A percentile compares a stretch with the other conserved stretches of the same genome.
These are phyloP conservation scores for Chymomyza fuscimana DNA, from an alignment of 2,888 invertebrate species.

Conservation along the genomic window DNA sequence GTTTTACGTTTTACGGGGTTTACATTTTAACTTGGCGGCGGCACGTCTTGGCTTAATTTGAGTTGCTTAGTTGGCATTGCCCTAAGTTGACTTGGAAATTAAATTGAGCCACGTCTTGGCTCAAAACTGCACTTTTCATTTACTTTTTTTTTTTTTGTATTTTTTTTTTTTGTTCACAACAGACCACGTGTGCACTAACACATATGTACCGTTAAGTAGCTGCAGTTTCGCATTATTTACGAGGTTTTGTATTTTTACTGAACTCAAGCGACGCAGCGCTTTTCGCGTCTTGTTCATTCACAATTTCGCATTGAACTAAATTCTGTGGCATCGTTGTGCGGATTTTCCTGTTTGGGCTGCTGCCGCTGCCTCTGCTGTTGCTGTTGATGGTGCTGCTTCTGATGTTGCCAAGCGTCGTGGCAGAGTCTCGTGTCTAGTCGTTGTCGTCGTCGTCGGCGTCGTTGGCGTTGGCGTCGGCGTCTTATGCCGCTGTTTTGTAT, in stretches of 20 bases:
- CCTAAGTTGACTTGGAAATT: not conserved
- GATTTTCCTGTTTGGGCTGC: constrained; percentile 70
- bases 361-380: constrained; percentile 35
- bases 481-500: constrained; percentile 54
- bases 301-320: constrained; percentile 72
- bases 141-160: not conserved
- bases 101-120: not conserved
- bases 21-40: constrained; percentile 21
- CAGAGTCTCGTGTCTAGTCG: not conserved
- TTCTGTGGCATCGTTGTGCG: constrained; percentile 63
- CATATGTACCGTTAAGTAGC: constrained; percentile 34
- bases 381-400: constrained; percentile 19
- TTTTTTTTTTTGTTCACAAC: not conserved
- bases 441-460: constrained; percentile 25
- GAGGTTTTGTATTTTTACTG: constrained; percentile 4
- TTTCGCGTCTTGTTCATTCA: constrained; percentile 66
- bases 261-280: constrained; percentile 31
- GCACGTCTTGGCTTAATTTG: not conserved
- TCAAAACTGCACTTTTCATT: not conserved
- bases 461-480: constrained; percentile 30
- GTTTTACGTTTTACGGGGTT: constrained; percentile 33
- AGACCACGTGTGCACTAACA: constrained; percentile 12
- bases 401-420: constrained; percentile 8
- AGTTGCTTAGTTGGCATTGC: constrained; percentile 4
- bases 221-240: constrained; percentile 34